These are phyloP conservation scores for Diplazon laetatorius DNA, from an alignment of 2,888 invertebrate species.

Conservation along the genomic window DNA sequence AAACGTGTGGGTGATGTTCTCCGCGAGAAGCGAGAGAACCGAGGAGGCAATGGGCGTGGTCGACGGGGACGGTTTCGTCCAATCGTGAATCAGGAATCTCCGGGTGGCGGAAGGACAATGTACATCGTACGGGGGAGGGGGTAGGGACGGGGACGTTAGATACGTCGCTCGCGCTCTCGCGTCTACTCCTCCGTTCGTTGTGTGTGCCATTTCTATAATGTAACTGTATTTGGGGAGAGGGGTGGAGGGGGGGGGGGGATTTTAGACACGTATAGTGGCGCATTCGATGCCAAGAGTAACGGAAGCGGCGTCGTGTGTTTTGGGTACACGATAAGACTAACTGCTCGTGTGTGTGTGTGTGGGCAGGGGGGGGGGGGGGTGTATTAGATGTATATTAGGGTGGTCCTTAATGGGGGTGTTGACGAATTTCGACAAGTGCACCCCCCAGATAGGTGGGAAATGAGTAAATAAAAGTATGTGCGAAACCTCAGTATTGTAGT, in stretches of 20 bases:
- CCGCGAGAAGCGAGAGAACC: slow-evolving; percentile 49
- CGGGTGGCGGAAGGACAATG: slow-evolving; percentile 80
- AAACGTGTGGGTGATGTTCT: slow-evolving; percentile 65
- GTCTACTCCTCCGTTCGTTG: slow-evolving; percentile 30
- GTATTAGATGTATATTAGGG: no score
- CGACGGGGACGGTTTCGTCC: slow-evolving; percentile 79
- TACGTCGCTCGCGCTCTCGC: slow-evolving; percentile 43
- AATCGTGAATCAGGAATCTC: slow-evolving; percentile 79
- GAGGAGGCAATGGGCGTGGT: slow-evolving; percentile 75
- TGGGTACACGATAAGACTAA: slow-evolving; percentile 38
- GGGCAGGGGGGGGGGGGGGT: no score
- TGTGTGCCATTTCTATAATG: slow-evolving; percentile 49
- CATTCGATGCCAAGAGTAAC: slow-evolving; percentile 27
- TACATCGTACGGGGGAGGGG: slow-evolving; percentile 68
- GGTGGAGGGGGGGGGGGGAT: background rate
- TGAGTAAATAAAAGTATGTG: no score
- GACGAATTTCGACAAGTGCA: no score
- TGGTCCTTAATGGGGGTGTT: no score
- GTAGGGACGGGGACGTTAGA: slow-evolving; percentile 57
- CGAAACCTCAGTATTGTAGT: no score
- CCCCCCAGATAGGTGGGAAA: no score
- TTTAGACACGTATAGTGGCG: slow-evolving; percentile 20
- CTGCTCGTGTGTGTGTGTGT: no score
- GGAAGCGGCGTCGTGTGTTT: slow-evolving; percentile 24
- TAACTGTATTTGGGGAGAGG: slow-evolving; percentile 26